A percentile compares a stretch with the other conserved stretches of the same genome.
Conservation (phyloP, 1,140 invertebrate genomes). For the Sarcophaga peregrina region DNA sequence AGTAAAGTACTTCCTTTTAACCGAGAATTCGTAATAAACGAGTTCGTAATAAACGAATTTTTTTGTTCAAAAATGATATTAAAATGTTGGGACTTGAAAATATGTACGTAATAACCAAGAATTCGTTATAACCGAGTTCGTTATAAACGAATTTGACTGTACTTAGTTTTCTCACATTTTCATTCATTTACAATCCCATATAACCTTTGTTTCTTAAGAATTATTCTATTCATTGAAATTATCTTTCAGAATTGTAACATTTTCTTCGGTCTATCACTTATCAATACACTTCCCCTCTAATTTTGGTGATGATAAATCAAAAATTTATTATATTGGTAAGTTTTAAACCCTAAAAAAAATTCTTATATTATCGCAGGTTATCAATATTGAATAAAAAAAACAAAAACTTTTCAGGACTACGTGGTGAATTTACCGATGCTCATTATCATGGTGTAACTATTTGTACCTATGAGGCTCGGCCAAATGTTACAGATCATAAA, state of each 20-base stretch:
- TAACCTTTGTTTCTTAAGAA: too few species aligned
- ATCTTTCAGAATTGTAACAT: conserved; percentile 83
- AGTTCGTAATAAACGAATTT: too few species aligned
- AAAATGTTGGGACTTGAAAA: too few species aligned
- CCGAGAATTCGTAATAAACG: too few species aligned
- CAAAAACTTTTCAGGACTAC: conserved; percentile 75
- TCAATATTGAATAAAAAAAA: background rate
- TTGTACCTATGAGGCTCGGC: conserved; percentile 87
- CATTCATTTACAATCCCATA: too few species aligned
- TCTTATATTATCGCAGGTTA: background rate
- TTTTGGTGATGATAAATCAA: conserved; percentile 85
- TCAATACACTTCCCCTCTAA: conserved; percentile 90
- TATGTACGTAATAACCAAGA: too few species aligned
- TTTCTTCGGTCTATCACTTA: conserved; percentile 88
- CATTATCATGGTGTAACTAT: conserved; percentile 90
- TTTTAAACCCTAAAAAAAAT: background rate
- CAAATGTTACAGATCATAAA: conserved; percentile 88
- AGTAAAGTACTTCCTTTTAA: too few species aligned
- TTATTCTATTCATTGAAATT: too few species aligned
- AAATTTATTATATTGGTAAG: conserved; percentile 88
- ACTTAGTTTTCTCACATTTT: background rate
- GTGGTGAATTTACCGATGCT: conserved; percentile 87
- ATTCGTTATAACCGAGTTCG: too few species aligned
- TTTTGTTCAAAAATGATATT: too few species aligned
- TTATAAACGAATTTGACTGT: too few species aligned